Conservation (phyloP, 2,113 vertebrate species). For the Xiphophorus couchianus region DNA sequence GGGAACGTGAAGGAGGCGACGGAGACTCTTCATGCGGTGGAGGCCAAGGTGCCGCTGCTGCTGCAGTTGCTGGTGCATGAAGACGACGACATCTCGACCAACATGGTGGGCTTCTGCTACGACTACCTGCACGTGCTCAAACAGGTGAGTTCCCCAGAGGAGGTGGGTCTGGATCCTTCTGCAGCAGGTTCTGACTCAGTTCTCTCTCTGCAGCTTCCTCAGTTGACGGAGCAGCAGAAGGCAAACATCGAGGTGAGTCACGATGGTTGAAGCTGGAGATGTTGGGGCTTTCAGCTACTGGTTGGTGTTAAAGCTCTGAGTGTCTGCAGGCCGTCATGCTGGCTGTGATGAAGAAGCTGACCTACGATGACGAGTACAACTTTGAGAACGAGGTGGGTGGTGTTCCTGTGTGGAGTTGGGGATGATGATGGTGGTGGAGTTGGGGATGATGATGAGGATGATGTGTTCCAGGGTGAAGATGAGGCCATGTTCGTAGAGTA, state of each 20-base stretch:
- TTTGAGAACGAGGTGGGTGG: conserved; percentile 96
- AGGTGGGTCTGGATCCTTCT: not conserved
- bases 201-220: conserved; percentile 81
- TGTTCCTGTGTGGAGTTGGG: not conserved
- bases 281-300: not conserved
- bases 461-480: conserved; percentile 88
- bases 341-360: conserved; percentile 97
- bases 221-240: conserved; percentile 92
- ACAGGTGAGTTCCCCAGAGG: conserved; percentile 81
- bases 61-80: conserved; percentile 92
- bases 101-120: conserved; percentile 96
- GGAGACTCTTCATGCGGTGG: conserved; percentile 88
- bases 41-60: conserved; percentile 93
- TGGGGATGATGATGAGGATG: not conserved
- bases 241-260: conserved; percentile 88
- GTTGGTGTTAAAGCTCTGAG: not conserved
- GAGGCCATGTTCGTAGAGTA: conserved; percentile 99
- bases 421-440: not conserved
- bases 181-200: not conserved
- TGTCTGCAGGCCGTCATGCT: conserved; percentile 90
- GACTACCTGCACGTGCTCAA: conserved; percentile 98
- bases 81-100: conserved; percentile 97
- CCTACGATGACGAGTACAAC: conserved; percentile 98
- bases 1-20: conserved; percentile 87
- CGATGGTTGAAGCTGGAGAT: not conserved